Evolutionary conservation across 1,140 invertebrate species (phyloP), one percentile per base, ranked within the genome.

Genomic region (Spodoptera litura): DNA sequence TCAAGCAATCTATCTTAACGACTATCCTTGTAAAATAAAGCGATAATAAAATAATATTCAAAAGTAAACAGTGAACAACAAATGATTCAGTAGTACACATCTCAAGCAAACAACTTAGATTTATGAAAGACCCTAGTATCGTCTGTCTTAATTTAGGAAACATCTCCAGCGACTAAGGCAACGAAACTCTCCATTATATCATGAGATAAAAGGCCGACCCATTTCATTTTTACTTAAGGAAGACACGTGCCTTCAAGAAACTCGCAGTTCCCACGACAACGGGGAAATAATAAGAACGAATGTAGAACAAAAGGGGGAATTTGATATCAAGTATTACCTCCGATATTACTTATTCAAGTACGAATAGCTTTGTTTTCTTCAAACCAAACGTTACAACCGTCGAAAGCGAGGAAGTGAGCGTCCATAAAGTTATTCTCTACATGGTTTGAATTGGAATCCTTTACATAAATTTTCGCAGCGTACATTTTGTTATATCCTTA

Each of bases 261-360:
- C 77, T 81, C 73, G 52, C 68, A 80, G 66, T 81, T 82, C 66
- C 13, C 31, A 77, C 52, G 73, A 82, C 61, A 83, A 82, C 81
- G 79, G 82, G 79, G 84, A 84, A 82, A 80, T 85, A 82, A 83
- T 81, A 81, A 71, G 70, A 81, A 55, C 56, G n/a, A 72, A 84
- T 77, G 61, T 77, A 31, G 70, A 66, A 78, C n/a, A 77, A 61
- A 80, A 66, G 62, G 27, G 62, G 38, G 59, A 75, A 80, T 82
- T 68, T 76, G 78, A 86, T 84, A 84, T 82, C 81, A 78, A 79
- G 78, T 78, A 82, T 83, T 81, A 83, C 79, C 76, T 83, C 53
- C 52, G 61, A 81, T 84, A 83, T 81, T 81, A 84, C 79, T 81
- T 86, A 86, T 79, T 85, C 78, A 53, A 81, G 56, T 72, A 73